Evolutionary conservation across 2,797 vertebrate species (phyloP).

Genomic region (Chelidonichthys spinosus): DNA sequence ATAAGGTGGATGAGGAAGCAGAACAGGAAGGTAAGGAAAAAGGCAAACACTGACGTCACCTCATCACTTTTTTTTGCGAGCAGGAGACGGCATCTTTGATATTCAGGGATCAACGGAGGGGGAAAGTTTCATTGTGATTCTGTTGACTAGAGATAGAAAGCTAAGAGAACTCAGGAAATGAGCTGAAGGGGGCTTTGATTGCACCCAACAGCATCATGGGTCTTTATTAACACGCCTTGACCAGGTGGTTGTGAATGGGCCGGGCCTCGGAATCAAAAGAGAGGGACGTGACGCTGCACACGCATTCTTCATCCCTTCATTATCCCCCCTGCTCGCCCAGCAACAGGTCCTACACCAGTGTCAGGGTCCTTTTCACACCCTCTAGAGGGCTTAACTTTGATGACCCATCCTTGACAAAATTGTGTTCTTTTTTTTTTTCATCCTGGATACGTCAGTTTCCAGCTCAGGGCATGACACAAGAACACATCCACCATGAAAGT

Average conservation of each 20-base stretch:
- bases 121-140: conserved; percentile 88
- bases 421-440: background rate
- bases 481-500: background rate
- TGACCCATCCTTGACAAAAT: background rate
- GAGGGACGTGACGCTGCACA: conserved; percentile 64
- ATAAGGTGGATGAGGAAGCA: conserved; percentile 40
- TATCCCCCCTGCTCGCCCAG: conserved; percentile 35
- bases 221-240: conserved; percentile 77
- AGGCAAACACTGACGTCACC: conserved; percentile 54
- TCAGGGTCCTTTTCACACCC: conserved; percentile 14
- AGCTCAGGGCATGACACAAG: background rate
- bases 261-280: conserved; percentile 63
- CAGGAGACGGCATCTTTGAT: conserved; percentile 65
- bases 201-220: conserved; percentile 77
- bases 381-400: conserved; percentile 10
- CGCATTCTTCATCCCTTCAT: conserved; percentile 68
- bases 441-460: background rate
- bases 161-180: conserved; percentile 88
- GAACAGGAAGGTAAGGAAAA: conserved; percentile 24
- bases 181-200: conserved; percentile 88
- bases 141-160: conserved; percentile 93
- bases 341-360: conserved; percentile 40
- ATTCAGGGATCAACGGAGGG: conserved; percentile 26
- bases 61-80: conserved; percentile 46
- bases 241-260: conserved; percentile 70